Base-by-base conservation (phyloP, 1,140 invertebrate genomes). In the Trichoplusia ni region DNA sequence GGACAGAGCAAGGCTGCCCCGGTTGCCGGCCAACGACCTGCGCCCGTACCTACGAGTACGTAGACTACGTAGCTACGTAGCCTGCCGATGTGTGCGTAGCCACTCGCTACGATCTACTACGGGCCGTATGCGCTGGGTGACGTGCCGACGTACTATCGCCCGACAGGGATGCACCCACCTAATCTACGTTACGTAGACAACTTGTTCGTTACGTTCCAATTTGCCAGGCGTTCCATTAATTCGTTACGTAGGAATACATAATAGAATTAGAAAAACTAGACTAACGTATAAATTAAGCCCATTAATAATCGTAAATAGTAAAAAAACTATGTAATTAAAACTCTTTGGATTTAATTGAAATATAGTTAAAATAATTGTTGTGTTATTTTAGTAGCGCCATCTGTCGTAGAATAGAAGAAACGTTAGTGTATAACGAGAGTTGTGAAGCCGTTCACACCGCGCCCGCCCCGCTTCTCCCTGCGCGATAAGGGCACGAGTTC, bases 401-500 rank as follows among this genome's bases (percentile, higher is more conserved):
- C 88, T 90, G 61, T 68, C 62, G 75, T 56, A 76, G 73, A 83
- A 79, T 83, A 83, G 84, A 51, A 31, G 53, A 65, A 79, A 69
- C 69, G 64, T 61, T 27, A 71, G 59, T 72, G 38, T 47, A 49
- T 40, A 64, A 69, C 62, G 67, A 78, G 74, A 77, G 75, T 68
- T 65, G 71, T 73, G 77, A 71, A 81, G 72, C 66, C 71, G 67
- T 69, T 74, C 61, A 60, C 71, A 33, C 73, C 73, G 65, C 76
- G 65, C n/a, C n/a, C 82, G 62, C 73, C 67, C 75, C 77, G 72
- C 73, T 73, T 73, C 77, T 75, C 78, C 77, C 71, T 44, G 77
- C 80, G 87, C 86, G 84, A 89, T 90, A 90, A 90, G 88, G 88
- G 88, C 88, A 90, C 79, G 84, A 82, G 88, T 89, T 90, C 88